These are phyloP conservation scores for Eulithis testata DNA, from an alignment of 2,888 invertebrate species.

Conservation along the genomic window DNA sequence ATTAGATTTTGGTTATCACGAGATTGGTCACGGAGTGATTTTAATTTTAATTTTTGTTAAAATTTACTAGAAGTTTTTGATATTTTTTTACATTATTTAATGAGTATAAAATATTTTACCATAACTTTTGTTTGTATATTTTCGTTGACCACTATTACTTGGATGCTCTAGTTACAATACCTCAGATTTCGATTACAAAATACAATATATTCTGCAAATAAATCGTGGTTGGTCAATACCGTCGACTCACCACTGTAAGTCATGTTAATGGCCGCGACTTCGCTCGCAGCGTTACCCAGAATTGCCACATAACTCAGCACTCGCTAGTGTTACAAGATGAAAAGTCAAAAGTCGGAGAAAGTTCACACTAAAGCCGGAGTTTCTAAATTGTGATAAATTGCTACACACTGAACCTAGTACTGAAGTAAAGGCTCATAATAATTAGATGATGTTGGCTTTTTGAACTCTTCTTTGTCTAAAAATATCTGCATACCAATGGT, in stretches of 20 bases:
- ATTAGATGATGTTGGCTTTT: no score
- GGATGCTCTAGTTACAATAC: no score
- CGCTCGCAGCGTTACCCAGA: constrained; percentile 47
- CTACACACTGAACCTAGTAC: no score
- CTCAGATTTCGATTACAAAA: constrained; percentile 1
- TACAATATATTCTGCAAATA: constrained; percentile 35
- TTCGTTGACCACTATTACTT: no score
- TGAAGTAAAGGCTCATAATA: no score
- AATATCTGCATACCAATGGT: no score
- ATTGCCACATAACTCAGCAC: constrained; percentile 57
- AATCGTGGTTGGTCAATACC: constrained; percentile 48
- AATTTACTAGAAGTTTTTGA: neutral
- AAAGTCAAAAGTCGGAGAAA: constrained; percentile 23
- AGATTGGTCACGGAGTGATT: constrained; percentile 30
- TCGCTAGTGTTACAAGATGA: constrained; percentile 35
- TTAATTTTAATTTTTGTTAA: constrained; percentile 15
- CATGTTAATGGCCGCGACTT: constrained; percentile 57
- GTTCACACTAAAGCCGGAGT: constrained; percentile 1
- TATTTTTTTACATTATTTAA: neutral
- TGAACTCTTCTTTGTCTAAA: no score
- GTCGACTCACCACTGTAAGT: constrained; percentile 55
- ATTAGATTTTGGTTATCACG: constrained; percentile 26
- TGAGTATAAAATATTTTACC: neutral
- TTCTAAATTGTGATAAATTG: neutral
- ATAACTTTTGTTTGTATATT: no score